Evolutionary conservation across 2,113 vertebrate genomes (phyloP).

Genomic region (Xyliphius kryptos): DNA sequence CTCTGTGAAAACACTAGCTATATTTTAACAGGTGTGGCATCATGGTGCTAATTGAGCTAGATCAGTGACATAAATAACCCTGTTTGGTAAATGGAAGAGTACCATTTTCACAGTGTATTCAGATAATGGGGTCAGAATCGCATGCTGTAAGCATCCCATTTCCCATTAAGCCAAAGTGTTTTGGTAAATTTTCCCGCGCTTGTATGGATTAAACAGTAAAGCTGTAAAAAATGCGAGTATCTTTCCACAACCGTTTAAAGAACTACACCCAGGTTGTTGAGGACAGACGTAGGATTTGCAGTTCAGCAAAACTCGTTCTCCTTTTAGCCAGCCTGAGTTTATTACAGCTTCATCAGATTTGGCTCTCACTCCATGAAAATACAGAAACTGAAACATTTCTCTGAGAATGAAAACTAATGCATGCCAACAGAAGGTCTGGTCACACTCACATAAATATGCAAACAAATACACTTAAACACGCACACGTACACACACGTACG

Average conservation of each 20-base stretch:
- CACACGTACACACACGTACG: conserved; percentile 5
- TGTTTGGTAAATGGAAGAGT: conserved; percentile 12
- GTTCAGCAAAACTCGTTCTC: conserved; percentile 44
- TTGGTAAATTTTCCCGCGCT: conserved; percentile 13
- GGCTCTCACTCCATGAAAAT: conserved; percentile 16
- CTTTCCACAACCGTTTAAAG: conserved; percentile 12
- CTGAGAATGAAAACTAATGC: conserved; percentile 22
- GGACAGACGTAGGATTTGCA: conserved; percentile 39
- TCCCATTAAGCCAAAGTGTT: conserved; percentile 31
- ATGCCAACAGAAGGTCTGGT: conserved; percentile 28
- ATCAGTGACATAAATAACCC: not conserved
- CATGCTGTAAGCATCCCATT: conserved; percentile 40
- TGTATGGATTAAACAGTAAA: conserved; percentile 59
- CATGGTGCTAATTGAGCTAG: too few species aligned
- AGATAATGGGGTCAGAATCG: conserved; percentile 38
- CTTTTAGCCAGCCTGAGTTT: conserved; percentile 31
- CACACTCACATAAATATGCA: conserved; percentile 32
- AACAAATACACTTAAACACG: conserved; percentile 14
- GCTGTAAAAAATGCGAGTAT: conserved; percentile 36
- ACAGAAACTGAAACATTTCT: conserved; percentile 12
- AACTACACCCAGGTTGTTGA: conserved; percentile 19
- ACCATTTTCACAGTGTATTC: conserved; percentile 36
- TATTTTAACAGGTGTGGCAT: too few species aligned
- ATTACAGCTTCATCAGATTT: conserved; percentile 27
- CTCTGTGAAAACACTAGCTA: not conserved